Evolutionary conservation across 2,113 vertebrate genomes (phyloP).

Genomic region (Lepisosteus osseus): DNA sequence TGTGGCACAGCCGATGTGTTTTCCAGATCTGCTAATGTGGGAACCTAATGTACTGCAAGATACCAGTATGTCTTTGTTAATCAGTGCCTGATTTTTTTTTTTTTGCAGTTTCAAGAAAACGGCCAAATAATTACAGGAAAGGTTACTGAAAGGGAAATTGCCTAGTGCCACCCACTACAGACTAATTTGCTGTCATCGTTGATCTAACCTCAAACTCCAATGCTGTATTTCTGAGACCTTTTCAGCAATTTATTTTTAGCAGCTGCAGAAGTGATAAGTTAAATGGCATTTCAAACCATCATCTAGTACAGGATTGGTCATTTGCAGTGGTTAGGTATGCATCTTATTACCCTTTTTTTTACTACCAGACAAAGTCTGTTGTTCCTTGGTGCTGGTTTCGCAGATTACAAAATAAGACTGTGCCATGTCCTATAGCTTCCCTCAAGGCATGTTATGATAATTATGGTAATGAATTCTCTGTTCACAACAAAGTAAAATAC

Average conservation of each 20-base stretch:
- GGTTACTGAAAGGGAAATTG: not conserved
- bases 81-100: constrained; percentile 15
- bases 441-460: constrained; percentile 35
- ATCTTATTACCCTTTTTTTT: not conserved
- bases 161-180: not conserved
- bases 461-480: constrained; percentile 44
- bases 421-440: constrained; percentile 24
- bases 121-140: constrained; percentile 16
- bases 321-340: not conserved
- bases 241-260: not conserved
- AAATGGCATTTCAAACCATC: not conserved
- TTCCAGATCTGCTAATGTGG: constrained; percentile 25
- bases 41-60: constrained; percentile 30
- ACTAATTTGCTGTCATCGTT: not conserved
- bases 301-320: not conserved
- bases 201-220: constrained; percentile 8
- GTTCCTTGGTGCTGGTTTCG: not conserved
- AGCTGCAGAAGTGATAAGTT: not conserved
- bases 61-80: constrained; percentile 24
- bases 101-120: constrained; percentile 13
- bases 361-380: not conserved
- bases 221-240: not conserved
- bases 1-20: constrained; percentile 29
- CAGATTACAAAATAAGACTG: constrained; percentile 27
- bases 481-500: constrained; percentile 30